Conservation (phyloP, 1,140 invertebrate species). For the Cepaea nemoralis region DNA sequence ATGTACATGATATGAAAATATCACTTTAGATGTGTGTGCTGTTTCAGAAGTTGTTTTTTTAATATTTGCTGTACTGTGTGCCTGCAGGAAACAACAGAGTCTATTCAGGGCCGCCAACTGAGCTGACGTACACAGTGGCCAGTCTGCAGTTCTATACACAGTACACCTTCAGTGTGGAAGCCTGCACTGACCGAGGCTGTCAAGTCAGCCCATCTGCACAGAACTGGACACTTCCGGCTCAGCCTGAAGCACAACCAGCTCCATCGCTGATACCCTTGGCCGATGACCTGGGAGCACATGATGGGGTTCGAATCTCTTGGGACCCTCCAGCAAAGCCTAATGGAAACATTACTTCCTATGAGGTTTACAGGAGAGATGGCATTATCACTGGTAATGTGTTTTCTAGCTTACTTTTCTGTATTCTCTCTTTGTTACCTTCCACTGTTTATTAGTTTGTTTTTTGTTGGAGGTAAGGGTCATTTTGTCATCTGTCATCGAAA, state of each 20-base stretch:
- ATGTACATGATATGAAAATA: no score
- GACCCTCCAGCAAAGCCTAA: constrained; percentile 61
- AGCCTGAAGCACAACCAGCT: constrained; percentile 55
- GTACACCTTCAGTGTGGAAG: constrained; percentile 65
- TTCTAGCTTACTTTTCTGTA: neutral
- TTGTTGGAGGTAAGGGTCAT: no score
- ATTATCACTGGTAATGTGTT: constrained; percentile 44
- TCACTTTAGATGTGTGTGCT: no score
- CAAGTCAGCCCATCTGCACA: constrained; percentile 54
- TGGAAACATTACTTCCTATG: constrained; percentile 62
- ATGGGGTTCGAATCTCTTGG: constrained; percentile 63
- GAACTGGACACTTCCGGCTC: constrained; percentile 57
- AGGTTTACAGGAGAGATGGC: constrained; percentile 56
- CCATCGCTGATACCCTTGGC: constrained; percentile 60
- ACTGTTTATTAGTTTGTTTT: no score
- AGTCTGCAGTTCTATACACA: constrained; percentile 61
- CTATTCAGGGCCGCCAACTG: constrained; percentile 51
- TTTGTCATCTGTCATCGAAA: no score
- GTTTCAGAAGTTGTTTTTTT: neutral
- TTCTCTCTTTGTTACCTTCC: neutral
- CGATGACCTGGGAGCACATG: constrained; percentile 60
- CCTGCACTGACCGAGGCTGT: constrained; percentile 68
- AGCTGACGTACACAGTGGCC: constrained; percentile 59
- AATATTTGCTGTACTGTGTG: neutral
- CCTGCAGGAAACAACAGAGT: constrained; percentile 46